phyloP scores from a whole-genome alignment of 1,140 invertebrate species.

The Acromyrmex charruanus region DNA sequence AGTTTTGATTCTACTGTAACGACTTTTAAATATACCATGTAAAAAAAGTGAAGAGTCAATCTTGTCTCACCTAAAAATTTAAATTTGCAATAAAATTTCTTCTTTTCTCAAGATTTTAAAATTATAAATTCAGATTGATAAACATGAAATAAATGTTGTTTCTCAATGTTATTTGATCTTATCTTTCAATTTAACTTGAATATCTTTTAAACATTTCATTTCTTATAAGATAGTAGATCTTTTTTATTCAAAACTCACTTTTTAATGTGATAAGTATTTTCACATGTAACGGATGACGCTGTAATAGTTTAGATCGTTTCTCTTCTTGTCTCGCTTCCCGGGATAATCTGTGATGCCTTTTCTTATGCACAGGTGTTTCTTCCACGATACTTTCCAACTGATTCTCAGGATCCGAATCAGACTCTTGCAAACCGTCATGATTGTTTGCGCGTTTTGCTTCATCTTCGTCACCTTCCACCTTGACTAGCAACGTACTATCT shows the following conservation, averaged over 20 bases:
- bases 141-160: not conserved
- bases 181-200: not conserved
- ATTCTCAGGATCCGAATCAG: constrained; percentile 89
- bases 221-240: constrained; percentile 17
- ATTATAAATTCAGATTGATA: constrained; percentile 11
- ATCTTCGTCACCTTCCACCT: constrained; percentile 93
- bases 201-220: not conserved
- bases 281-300: constrained; percentile 92
- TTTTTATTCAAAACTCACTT: constrained; percentile 74
- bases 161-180: not conserved
- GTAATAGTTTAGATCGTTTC: constrained; percentile 90
- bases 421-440: constrained; percentile 88
- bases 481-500: constrained; percentile 87
- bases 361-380: constrained; percentile 88
- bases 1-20: constrained; percentile 89
- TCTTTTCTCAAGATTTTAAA: not conserved
- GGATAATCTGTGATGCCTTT: constrained; percentile 88
- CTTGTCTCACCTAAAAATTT: constrained; percentile 86
- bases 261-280: constrained; percentile 89
- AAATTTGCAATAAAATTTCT: constrained; percentile 20
- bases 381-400: constrained; percentile 85
- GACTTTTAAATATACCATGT: constrained; percentile 88
- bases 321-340: constrained; percentile 89
- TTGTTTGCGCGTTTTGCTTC: constrained; percentile 91
- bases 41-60: constrained; percentile 88